Evolutionary conservation across 2,113 vertebrate species (phyloP), one percentile per base, ranked within the genome.

Genomic region (Hippocampus guttulatus): DNA sequence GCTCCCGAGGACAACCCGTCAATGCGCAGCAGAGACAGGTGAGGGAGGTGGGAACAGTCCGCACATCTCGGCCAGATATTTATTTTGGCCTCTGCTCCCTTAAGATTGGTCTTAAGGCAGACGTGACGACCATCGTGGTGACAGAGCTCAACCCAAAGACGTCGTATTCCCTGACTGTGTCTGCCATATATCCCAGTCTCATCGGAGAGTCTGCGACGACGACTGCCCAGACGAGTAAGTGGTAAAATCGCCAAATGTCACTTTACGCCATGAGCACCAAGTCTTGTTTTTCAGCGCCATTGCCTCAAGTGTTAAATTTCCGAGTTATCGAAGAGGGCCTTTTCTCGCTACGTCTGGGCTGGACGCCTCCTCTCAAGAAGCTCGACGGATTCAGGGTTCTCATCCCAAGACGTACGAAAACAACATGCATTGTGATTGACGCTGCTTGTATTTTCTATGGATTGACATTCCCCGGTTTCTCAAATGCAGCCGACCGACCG

Each of bases 251-350:
- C 23, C n/a, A 9, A 49, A 18, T 33, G 16, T 57, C 0, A 9
- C 15, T 68, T 2, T 45, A 40, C n/a, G 2, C 45, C 33, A 51
- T 70, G 62, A 81, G 3, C 30, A 55, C 41, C 43, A 2, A 18
- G 1, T 71, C 33, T 70, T 21, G 21, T 70, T 21, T 79, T 81
- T 69, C 63, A 96, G 95, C 88, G 60, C 82, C 92, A 0, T 73
- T 96, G 30, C 93, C 95, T 21, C 89, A 83, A 0, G 94, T 96
- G 68, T 92, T 91, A 27, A 94, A 96, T 87, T 96, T 95, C 86
- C 93, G 93, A 11, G 89, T 96, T 47, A 88, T 93, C n/a, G 95
- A 96, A 77, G 94, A 94, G 77, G 93, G 94, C 45, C 85, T 93
- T 57, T 95, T 91, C 81, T 93, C 92, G 58, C 88, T 96, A 69